Evolutionary conservation across 2,797 vertebrate genomes (phyloP).

Genomic region (Coregonus sp.): DNA sequence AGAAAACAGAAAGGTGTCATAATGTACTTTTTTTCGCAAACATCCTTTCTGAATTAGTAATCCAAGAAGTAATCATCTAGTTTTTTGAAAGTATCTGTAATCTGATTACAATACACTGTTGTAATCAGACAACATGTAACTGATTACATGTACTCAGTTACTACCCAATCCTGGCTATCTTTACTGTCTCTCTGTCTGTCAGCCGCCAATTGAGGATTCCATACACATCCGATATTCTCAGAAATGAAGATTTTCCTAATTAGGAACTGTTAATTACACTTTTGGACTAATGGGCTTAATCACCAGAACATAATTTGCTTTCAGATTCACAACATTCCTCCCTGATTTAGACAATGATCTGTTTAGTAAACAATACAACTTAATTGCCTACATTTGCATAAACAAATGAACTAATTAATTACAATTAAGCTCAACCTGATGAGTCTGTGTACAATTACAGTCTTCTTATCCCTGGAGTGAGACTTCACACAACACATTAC

Average conservation of each 20-base stretch:
- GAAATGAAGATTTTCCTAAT: constrained; percentile 47
- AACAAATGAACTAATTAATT: constrained; percentile 70
- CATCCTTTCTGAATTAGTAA: no score
- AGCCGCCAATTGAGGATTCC: constrained; percentile 57
- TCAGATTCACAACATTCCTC: constrained; percentile 39
- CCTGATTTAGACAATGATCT: constrained; percentile 56
- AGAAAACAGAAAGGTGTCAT: no score
- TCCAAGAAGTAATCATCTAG: no score
- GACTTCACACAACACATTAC: neutral
- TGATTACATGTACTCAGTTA: no score
- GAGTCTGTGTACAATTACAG: constrained; percentile 56
- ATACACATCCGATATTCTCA: constrained; percentile 59
- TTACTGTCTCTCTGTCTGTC: constrained; percentile 25
- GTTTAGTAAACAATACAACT: constrained; percentile 67
- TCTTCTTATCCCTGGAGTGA: constrained; percentile 31
- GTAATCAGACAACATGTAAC: neutral
- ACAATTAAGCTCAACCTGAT: constrained; percentile 56
- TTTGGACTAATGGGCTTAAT: constrained; percentile 64
- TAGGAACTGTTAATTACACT: constrained; percentile 65
- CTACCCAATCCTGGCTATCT: neutral
- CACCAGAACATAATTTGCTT: constrained; percentile 54
- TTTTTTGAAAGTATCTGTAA: no score
- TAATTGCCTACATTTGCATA: constrained; percentile 68
- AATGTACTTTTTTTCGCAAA: no score
- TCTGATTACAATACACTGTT: neutral